Percentiles rank a stretch among this genome's conserved stretches.
Evolutionary conservation across 2,797 vertebrate genomes (phyloP).

Genomic region (Nyctalus aviator): DNA sequence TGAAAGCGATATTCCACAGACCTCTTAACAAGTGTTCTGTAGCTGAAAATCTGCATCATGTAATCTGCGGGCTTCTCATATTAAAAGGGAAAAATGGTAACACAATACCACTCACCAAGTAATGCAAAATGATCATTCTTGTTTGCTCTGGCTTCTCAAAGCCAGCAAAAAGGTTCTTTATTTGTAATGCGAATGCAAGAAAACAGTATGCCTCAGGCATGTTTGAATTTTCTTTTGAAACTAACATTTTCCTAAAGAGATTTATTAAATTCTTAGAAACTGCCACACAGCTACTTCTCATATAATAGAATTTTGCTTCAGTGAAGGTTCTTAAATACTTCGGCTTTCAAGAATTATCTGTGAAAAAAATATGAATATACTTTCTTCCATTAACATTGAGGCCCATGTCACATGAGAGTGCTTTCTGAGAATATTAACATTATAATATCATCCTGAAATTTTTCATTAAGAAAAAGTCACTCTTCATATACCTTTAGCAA

Average conservation of each 20-base stretch:
- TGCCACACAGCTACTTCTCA: constrained; percentile 65
- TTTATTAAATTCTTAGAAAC: constrained; percentile 75
- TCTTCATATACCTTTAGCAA: constrained; percentile 76
- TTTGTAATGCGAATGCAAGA: constrained; percentile 71
- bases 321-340: constrained; percentile 74
- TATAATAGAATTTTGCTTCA: constrained; percentile 71
- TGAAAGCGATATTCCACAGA: constrained; percentile 69
- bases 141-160: constrained; percentile 66
- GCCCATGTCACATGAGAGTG: constrained; percentile 62
- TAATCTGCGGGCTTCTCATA: constrained; percentile 59
- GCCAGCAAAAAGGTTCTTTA: constrained; percentile 48
- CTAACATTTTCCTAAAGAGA: constrained; percentile 62
- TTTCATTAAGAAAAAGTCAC: constrained; percentile 82
- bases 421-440: constrained; percentile 77
- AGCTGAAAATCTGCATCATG: neutral
- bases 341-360: constrained; percentile 71
- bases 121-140: constrained; percentile 40
- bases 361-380: constrained; percentile 65
- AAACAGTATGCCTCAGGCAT: constrained; percentile 47
- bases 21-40: constrained; percentile 55
- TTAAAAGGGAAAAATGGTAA: constrained; percentile 41
- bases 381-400: constrained; percentile 68
- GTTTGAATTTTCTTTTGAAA: constrained; percentile 71
- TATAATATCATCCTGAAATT: constrained; percentile 68
- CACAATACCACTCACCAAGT: neutral